phyloP scores from a whole-genome alignment of 2,888 invertebrate species.

The Hirtodrosophila alboralis region DNA sequence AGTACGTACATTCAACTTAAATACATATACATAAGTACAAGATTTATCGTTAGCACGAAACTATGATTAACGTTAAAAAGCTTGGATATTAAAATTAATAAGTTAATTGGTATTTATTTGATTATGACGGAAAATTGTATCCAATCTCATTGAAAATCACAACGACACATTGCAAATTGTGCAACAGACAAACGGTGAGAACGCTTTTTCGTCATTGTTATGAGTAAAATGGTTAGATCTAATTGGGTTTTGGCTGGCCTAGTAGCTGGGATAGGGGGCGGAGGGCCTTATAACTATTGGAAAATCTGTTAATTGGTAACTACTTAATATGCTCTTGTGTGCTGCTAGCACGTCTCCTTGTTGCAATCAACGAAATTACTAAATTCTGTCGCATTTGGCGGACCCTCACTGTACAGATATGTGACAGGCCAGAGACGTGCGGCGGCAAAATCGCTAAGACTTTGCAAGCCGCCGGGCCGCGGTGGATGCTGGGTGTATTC shows the following conservation, averaged over 20 bases:
- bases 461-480: constrained; percentile 82
- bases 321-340: constrained; percentile 36
- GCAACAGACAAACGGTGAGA: constrained; percentile 52
- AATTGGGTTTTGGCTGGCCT: constrained; percentile 15
- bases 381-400: constrained; percentile 88
- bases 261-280: not conserved
- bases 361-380: constrained; percentile 84
- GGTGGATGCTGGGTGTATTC: constrained; percentile 83
- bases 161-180: constrained; percentile 47
- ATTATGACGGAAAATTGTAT: constrained; percentile 59
- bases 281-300: constrained; percentile 32
- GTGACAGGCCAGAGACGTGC: constrained; percentile 90
- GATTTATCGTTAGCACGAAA: constrained; percentile 57
- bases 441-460: constrained; percentile 83
- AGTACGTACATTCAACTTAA: constrained; percentile 42
- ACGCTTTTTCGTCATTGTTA: constrained; percentile 51
- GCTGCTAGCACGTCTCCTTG: constrained; percentile 83
- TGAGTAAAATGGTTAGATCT: constrained; percentile 24
- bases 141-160: constrained; percentile 76
- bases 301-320: constrained; percentile 41
- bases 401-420: constrained; percentile 91
- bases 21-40: constrained; percentile 36
- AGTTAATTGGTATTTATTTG: constrained; percentile 67
- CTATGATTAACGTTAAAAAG: constrained; percentile 50
- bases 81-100: constrained; percentile 62